Evolutionary conservation across 2,888 invertebrate species (phyloP).

Genomic region (Meghimatium bilineatum): DNA sequence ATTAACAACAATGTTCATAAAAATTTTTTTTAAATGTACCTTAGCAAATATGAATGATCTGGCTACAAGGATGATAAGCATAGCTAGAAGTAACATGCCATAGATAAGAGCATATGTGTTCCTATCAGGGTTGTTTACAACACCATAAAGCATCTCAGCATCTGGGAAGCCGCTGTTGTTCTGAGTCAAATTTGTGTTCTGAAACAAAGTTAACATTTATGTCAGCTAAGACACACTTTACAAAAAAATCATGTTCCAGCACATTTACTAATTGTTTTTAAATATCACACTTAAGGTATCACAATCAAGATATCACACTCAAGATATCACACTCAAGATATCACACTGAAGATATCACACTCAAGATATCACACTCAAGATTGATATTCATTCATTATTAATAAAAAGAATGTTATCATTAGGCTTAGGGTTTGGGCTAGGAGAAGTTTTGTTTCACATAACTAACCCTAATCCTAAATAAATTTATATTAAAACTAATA

Average conservation of each 20-base stretch:
- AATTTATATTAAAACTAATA: too few species aligned
- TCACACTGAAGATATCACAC: too few species aligned
- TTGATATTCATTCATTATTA: too few species aligned
- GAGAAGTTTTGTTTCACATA: too few species aligned
- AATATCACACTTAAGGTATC: background rate
- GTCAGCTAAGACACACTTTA: background rate
- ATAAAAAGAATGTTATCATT: too few species aligned
- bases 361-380: too few species aligned
- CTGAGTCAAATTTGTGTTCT: background rate
- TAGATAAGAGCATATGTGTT: slow-evolving; percentile 80
- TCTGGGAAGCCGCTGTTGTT: background rate
- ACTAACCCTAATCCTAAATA: too few species aligned
- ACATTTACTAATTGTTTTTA: too few species aligned
- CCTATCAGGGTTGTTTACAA: slow-evolving; percentile 80
- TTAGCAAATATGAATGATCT: slow-evolving; percentile 81
- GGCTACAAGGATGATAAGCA: slow-evolving; percentile 80
- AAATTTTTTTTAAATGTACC: slow-evolving; percentile 72
- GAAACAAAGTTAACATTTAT: background rate
- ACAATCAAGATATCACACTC: too few species aligned
- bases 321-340: too few species aligned
- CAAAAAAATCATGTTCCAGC: background rate
- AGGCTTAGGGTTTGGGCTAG: too few species aligned
- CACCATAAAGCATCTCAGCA: slow-evolving; percentile 50
- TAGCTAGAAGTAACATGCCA: slow-evolving; percentile 79
- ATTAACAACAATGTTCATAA: too few species aligned